Evolutionary conservation across 2,888 invertebrate genomes (phyloP).

Genomic region (Esperia sulphurella): DNA sequence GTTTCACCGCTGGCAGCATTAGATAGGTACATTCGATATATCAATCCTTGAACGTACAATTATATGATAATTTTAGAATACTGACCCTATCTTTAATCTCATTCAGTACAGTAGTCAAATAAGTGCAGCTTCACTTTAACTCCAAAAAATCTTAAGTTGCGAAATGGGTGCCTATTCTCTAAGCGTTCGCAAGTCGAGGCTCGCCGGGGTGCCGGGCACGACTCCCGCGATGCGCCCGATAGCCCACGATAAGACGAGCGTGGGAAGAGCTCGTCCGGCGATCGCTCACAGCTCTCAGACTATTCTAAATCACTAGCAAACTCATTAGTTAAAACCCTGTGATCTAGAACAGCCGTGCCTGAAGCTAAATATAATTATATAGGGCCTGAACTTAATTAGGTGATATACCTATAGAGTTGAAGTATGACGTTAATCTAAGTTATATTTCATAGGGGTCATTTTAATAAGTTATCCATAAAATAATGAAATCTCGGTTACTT

Average conservation of each 20-base stretch:
- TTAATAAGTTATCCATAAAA: too few relatives aligned
- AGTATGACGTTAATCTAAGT: too few relatives aligned
- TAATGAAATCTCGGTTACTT: too few relatives aligned
- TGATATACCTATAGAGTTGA: too few relatives aligned
- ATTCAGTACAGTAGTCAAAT: too few relatives aligned
- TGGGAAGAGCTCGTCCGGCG: constrained; percentile 15
- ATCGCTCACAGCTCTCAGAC: constrained; percentile 8
- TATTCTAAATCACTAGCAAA: constrained; percentile 16
- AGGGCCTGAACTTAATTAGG: too few relatives aligned
- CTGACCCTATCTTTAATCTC: too few relatives aligned
- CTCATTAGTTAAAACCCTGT: constrained; percentile 20
- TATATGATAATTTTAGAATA: too few relatives aligned
- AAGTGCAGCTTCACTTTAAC: neutral
- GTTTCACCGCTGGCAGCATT: too few relatives aligned
- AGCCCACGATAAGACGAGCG: constrained; percentile 16
- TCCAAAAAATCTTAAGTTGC: neutral
- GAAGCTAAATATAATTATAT: constrained; percentile 8
- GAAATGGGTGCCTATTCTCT: constrained; percentile 3
- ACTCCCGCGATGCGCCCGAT: constrained; percentile 16
- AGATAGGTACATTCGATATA: too few relatives aligned
- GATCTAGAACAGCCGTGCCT: constrained; percentile 7
- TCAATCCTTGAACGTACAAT: too few relatives aligned
- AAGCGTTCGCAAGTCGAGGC: constrained; percentile 4
- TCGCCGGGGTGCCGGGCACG: constrained; percentile 12
- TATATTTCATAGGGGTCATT: too few relatives aligned